A percentile compares a stretch with the other conserved stretches of the same genome.
phyloP scores from a whole-genome alignment of 2,113 vertebrate genomes.

The Geococcyx californianus region DNA sequence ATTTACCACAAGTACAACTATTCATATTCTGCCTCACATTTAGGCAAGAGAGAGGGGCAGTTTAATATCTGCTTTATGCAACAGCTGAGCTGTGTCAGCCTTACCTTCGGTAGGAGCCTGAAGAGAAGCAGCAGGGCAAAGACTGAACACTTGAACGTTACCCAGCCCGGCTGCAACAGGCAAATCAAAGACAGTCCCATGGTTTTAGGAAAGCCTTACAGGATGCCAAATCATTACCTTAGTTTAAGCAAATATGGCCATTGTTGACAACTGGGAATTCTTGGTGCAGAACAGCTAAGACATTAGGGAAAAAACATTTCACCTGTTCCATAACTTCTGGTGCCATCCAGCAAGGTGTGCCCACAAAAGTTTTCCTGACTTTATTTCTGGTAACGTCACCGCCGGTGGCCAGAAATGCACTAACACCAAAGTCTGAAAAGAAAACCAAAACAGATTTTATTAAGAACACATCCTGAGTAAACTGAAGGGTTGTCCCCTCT shows the following conservation, averaged over 20 bases:
- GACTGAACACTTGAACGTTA: background rate
- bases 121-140: background rate
- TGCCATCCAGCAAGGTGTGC: conserved; percentile 98
- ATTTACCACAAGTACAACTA: background rate
- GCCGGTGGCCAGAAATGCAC: conserved; percentile 95
- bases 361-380: conserved; percentile 97
- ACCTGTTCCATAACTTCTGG: conserved; percentile 99
- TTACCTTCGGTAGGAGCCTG: background rate
- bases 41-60: background rate
- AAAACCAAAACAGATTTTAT: background rate
- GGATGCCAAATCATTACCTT: background rate
- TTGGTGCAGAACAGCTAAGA: background rate
- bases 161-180: background rate
- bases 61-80: background rate
- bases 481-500: background rate
- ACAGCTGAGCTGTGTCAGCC: background rate
- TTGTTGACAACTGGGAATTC: background rate
- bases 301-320: background rate
- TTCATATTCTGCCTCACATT: background rate
- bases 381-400: conserved; percentile 98
- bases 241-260: background rate
- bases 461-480: background rate
- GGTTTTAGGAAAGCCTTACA: background rate
- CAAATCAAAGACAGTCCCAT: background rate
- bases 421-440: conserved; percentile 92